Percentiles rank a stretch among this genome's conserved stretches.
Evolutionary conservation across 2,888 invertebrate species (phyloP).

Genomic region (Cheilosia urbana): DNA sequence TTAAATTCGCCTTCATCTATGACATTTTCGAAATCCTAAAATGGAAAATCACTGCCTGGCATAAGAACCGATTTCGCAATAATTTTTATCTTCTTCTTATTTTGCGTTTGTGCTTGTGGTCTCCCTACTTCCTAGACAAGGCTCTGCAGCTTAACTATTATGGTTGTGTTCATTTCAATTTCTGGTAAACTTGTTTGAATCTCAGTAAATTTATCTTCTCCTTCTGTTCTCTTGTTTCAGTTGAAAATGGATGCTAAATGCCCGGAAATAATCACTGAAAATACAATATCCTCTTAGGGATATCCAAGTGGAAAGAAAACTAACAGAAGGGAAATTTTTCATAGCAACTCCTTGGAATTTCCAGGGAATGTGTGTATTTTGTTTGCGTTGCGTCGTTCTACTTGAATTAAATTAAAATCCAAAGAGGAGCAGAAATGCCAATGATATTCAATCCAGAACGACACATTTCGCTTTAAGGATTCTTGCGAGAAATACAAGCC

Average conservation of each 20-base stretch:
- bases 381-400: neutral
- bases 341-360: conserved; percentile 30
- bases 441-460: conserved; percentile 53
- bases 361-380: conserved; percentile 39
- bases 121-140: neutral
- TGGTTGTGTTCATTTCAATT: conserved; percentile 52
- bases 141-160: conserved; percentile 31
- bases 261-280: conserved; percentile 70
- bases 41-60: too few species aligned
- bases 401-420: conserved; percentile 54
- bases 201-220: conserved; percentile 1
- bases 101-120: too few species aligned
- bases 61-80: too few species aligned
- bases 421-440: conserved; percentile 22
- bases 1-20: too few species aligned
- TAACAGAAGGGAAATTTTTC: conserved; percentile 28
- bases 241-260: conserved; percentile 72
- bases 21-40: too few species aligned
- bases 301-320: conserved; percentile 67
- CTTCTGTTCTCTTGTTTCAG: conserved; percentile 54
- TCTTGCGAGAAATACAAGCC: neutral
- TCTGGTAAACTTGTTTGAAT: conserved; percentile 11
- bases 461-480: conserved; percentile 14
- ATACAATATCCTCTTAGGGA: conserved; percentile 73
- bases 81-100: neutral